Conservation (phyloP, 1,140 invertebrate species). For the Papilio aristodemus region DNA sequence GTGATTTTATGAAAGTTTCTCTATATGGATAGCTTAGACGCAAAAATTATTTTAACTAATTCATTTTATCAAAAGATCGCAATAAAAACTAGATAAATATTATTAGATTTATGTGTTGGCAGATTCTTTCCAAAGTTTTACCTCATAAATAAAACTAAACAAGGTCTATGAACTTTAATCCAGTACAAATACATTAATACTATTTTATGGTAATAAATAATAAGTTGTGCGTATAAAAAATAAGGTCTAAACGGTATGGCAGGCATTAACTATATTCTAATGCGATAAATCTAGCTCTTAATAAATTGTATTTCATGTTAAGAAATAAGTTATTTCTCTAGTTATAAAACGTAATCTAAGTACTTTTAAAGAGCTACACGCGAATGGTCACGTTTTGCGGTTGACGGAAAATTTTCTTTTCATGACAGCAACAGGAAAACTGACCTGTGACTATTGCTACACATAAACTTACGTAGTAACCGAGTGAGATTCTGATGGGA, state of each 20-base stretch:
- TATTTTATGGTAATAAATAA: not conserved
- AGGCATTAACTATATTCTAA: not conserved
- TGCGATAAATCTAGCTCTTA: not conserved
- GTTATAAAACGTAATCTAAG: constrained; percentile 5
- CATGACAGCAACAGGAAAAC: too few species aligned
- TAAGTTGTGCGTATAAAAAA: not conserved
- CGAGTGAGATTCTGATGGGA: too few species aligned
- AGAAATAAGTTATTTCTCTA: not conserved
- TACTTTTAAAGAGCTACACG: constrained; percentile 2
- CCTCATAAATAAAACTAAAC: not conserved
- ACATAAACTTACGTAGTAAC: too few species aligned
- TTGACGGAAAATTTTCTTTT: not conserved
- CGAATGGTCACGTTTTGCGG: not conserved
- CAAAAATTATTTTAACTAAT: too few species aligned
- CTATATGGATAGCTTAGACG: too few species aligned
- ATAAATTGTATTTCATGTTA: constrained; percentile 11
- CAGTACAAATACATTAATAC: not conserved
- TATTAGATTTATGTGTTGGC: not conserved
- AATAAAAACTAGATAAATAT: too few species aligned
- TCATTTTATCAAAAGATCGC: too few species aligned
- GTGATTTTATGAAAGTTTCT: too few species aligned
- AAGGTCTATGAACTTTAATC: not conserved
- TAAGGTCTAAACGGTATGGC: not conserved
- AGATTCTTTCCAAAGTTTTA: not conserved
- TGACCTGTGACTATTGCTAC: too few species aligned